phyloP scores from a whole-genome alignment of 1,140 invertebrate genomes.

The Harpegnathos saltator region DNA sequence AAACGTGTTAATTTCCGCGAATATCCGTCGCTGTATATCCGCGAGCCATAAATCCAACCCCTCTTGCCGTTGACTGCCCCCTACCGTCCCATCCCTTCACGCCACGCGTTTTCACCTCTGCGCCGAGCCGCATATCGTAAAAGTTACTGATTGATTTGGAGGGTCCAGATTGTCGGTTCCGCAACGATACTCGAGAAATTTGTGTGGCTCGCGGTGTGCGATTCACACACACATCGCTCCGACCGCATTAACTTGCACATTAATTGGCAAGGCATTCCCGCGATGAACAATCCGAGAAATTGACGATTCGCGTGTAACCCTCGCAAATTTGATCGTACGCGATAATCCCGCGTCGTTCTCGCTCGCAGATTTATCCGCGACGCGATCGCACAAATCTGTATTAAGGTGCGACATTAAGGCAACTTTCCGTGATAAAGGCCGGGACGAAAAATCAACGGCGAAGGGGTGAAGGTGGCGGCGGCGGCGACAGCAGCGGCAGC shows the following conservation, averaged over 20 bases:
- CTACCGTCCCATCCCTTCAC: neutral
- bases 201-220: no score
- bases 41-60: conserved; percentile 37
- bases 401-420: conserved; percentile 8
- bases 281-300: neutral
- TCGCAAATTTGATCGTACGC: neutral
- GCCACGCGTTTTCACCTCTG: no score
- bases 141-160: conserved; percentile 31
- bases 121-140: neutral
- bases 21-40: conserved; percentile 32
- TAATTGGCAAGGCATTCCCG: neutral
- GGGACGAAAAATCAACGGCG: conserved; percentile 55
- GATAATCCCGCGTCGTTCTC: conserved; percentile 17
- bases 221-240: neutral
- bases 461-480: no score
- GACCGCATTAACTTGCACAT: neutral
- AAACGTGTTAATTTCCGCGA: conserved; percentile 69
- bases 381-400: conserved; percentile 21
- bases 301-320: no score
- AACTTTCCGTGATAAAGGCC: conserved; percentile 24
- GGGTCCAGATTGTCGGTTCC: neutral
- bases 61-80: no score
- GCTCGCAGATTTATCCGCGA: conserved; percentile 2
- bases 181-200: neutral
- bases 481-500: conserved; percentile 31